Conservation (phyloP, 2,113 vertebrate genomes). For the Argyrosomus japonicus region DNA sequence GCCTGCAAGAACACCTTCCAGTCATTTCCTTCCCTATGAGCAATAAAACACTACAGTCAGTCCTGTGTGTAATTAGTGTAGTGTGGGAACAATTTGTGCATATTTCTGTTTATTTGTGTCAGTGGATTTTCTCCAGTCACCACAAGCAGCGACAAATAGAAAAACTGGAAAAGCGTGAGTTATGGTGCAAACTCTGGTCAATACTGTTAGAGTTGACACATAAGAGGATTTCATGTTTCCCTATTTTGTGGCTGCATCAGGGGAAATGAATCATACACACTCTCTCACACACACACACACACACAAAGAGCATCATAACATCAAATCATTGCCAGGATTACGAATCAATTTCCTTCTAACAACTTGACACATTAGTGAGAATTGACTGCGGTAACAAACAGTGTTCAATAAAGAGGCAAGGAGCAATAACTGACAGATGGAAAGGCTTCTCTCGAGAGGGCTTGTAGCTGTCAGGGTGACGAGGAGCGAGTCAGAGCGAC, state of each 20-base stretch:
- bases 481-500: not conserved
- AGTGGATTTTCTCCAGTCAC: not conserved
- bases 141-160: not conserved
- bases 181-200: constrained; percentile 1
- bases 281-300: not conserved
- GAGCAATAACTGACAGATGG: constrained; percentile 30
- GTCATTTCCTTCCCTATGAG: not conserved
- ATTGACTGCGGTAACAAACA: constrained; percentile 25
- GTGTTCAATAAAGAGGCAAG: constrained; percentile 6
- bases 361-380: constrained; percentile 45
- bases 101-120: constrained; percentile 10
- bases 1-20: not conserved
- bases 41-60: no score
- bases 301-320: not conserved
- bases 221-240: constrained; percentile 9
- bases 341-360: constrained; percentile 23
- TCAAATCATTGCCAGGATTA: constrained; percentile 23
- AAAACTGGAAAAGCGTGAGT: not conserved
- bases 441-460: constrained; percentile 22
- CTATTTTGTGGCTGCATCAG: constrained; percentile 3
- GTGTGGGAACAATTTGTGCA: not conserved
- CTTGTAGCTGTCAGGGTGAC: constrained; percentile 24
- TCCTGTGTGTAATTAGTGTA: constrained; percentile 1
- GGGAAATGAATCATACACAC: constrained; percentile 16
- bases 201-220: not conserved